Evolutionary conservation across 2,797 vertebrate genomes (phyloP).

Genomic region (Trematocara caparti): DNA sequence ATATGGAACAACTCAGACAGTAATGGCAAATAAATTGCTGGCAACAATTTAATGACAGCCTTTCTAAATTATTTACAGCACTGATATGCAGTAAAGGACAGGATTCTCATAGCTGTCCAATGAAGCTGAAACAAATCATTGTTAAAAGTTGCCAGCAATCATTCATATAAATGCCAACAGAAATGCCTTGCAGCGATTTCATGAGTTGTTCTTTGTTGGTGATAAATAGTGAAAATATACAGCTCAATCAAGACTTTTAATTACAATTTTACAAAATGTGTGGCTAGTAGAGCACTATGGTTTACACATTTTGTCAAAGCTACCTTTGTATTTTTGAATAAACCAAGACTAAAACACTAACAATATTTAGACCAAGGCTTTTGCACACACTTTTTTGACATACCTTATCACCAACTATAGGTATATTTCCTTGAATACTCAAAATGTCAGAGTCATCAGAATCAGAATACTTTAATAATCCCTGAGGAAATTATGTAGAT

Average conservation of each 20-base stretch:
- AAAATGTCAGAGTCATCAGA: background rate
- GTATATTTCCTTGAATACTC: background rate
- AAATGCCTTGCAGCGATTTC: slow-evolving; percentile 8
- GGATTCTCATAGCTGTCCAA: slow-evolving; percentile 13
- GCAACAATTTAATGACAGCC: slow-evolving; percentile 33
- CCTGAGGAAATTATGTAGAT: background rate
- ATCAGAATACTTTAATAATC: background rate
- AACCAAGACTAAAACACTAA: background rate
- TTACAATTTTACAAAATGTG: background rate
- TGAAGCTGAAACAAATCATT: slow-evolving; percentile 25
- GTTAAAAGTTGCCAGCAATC: slow-evolving; percentile 15
- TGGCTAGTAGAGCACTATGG: background rate
- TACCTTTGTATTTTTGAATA: background rate
- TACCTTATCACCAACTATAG: background rate
- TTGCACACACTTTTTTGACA: background rate
- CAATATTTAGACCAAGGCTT: background rate
- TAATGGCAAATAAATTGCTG: slow-evolving; percentile 40
- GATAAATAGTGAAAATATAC: background rate
- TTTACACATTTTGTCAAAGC: background rate
- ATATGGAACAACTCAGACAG: slow-evolving; percentile 48
- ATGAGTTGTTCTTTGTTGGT: background rate
- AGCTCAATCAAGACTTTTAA: background rate
- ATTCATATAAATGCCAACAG: slow-evolving; percentile 6
- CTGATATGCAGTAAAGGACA: slow-evolving; percentile 16
- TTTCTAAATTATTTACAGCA: slow-evolving; percentile 41